phyloP scores from a whole-genome alignment of 2,797 vertebrate species.

The Lerista edwardsae region DNA sequence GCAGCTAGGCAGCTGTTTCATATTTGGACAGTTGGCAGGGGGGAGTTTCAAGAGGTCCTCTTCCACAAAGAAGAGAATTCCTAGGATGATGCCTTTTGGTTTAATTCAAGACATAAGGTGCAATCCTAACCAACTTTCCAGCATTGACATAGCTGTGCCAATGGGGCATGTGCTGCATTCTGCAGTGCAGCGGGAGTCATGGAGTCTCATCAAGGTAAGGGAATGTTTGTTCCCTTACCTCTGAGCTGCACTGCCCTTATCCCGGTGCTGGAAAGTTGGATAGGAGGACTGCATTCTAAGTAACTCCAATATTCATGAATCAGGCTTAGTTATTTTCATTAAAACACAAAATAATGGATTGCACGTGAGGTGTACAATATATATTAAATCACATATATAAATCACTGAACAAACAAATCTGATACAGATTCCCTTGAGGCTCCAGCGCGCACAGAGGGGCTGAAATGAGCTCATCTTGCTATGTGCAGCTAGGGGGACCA shows the following conservation, averaged over 20 bases:
- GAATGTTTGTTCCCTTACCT: no score
- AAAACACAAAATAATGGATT: slow-evolving; percentile 62
- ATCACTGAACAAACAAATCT: slow-evolving; percentile 41
- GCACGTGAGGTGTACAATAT: slow-evolving; percentile 52
- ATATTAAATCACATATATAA: slow-evolving; percentile 33
- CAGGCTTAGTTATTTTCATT: slow-evolving; percentile 58
- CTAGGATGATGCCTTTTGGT: slow-evolving; percentile 63
- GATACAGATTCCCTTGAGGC: not conserved
- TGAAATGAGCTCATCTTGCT: not conserved
- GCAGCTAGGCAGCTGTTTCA: slow-evolving; percentile 68
- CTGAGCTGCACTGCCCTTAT: no score
- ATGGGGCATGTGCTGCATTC: no score
- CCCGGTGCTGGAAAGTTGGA: no score
- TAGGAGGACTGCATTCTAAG: no score
- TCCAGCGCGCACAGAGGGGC: not conserved
- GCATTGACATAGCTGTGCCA: no score
- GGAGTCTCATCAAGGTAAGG: no score
- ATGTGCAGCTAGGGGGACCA: not conserved
- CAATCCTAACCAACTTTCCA: no score
- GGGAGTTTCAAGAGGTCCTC: slow-evolving; percentile 50
- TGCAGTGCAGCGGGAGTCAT: no score
- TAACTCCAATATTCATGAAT: slow-evolving; percentile 55
- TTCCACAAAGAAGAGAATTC: slow-evolving; percentile 59
- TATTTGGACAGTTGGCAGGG: slow-evolving; percentile 65
- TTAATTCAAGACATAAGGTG: slow-evolving; percentile 59